Conservation (phyloP, 2,113 vertebrate species). For the Laticauda colubrina region DNA sequence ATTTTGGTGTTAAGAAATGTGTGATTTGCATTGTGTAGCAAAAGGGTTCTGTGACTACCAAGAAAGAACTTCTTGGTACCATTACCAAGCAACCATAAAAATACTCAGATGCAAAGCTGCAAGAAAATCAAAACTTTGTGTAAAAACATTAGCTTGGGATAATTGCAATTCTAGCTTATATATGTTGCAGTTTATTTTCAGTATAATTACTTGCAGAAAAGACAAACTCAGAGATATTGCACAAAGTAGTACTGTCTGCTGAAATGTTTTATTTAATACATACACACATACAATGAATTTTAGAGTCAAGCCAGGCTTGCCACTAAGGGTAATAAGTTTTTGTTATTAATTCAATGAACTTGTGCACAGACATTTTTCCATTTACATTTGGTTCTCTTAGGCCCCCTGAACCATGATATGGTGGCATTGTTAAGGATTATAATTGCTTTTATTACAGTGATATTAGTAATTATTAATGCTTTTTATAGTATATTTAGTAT, state of each 20-base stretch:
- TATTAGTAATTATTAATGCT: conserved; percentile 9
- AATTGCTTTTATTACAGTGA: not conserved
- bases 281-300: not conserved
- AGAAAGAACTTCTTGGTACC: not conserved
- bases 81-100: not conserved
- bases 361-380: not conserved
- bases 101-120: not conserved
- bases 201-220: not conserved
- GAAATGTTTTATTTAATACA: not conserved
- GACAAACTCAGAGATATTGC: not conserved
- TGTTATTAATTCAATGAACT: not conserved
- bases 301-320: not conserved
- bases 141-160: not conserved
- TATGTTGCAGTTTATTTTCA: not conserved
- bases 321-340: not conserved
- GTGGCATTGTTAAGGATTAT: not conserved
- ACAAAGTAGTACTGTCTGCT: not conserved
- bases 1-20: not conserved
- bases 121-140: not conserved
- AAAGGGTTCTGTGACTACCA: not conserved
- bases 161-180: not conserved
- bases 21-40: too few species aligned
- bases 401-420: not conserved
- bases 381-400: not conserved
- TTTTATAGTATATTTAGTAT: conserved; percentile 18